Conservation (phyloP, 2,797 vertebrate species). For the Coregonus suidteri region DNA sequence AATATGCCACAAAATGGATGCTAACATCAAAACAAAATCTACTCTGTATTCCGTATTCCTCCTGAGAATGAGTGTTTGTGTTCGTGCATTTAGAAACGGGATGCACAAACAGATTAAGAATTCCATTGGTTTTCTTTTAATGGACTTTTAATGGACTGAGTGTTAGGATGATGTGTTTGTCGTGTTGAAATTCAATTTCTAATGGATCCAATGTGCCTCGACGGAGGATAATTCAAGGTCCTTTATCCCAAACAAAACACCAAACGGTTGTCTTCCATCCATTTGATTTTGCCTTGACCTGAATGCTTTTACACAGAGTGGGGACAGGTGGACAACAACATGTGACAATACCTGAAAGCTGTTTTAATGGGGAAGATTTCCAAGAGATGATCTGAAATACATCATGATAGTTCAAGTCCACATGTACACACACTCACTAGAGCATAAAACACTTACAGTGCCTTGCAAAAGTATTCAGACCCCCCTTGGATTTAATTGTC, state of each 20-base stretch:
- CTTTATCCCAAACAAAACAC: constrained; percentile 6
- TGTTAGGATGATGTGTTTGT: not conserved
- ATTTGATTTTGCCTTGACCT: constrained; percentile 17
- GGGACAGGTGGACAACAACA: not conserved
- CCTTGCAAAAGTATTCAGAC: too few relatives aligned
- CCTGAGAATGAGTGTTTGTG: not conserved
- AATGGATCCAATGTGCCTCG: constrained; percentile 13
- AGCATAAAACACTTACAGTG: not conserved
- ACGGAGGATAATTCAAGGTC: constrained; percentile 20
- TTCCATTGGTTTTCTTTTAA: not conserved
- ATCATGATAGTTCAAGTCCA: not conserved
- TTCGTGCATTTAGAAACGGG: not conserved
- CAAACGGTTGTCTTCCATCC: constrained; percentile 14
- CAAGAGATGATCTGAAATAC: not conserved
- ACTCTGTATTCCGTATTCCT: not conserved
- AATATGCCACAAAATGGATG: not conserved
- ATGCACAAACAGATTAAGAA: not conserved
- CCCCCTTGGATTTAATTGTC: too few relatives aligned
- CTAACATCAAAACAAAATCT: not conserved
- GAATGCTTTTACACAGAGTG: constrained; percentile 26
- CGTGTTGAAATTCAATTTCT: not conserved
- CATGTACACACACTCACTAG: not conserved
- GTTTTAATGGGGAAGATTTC: not conserved
- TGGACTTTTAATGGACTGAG: constrained; percentile 4
- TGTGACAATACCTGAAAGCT: not conserved